A percentile compares a stretch with the other conserved stretches of the same genome.
Conservation (phyloP, 2,888 invertebrate genomes). For the Acrobasis suavella region DNA sequence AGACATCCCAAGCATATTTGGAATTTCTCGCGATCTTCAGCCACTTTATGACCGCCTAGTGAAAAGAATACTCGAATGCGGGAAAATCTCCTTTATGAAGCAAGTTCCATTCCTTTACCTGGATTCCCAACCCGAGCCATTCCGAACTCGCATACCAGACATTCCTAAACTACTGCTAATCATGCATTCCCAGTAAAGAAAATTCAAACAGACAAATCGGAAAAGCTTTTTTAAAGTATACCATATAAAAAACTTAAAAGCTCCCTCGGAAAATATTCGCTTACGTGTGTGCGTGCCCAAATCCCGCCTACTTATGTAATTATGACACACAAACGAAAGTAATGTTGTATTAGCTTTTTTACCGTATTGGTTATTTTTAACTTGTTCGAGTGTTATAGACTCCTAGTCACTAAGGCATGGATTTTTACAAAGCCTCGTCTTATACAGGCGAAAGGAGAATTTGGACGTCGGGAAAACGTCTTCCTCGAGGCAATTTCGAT, state of each 20-base stretch:
- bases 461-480: not conserved
- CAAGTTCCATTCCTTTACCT: slow-evolving; percentile 41
- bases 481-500: not conserved
- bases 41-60: slow-evolving; percentile 62
- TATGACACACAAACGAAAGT: slow-evolving; percentile 35
- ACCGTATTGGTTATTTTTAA: slow-evolving; percentile 28
- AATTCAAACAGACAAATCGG: slow-evolving; percentile 77
- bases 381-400: slow-evolving; percentile 36
- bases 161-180: slow-evolving; percentile 54
- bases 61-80: slow-evolving; percentile 77
- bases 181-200: slow-evolving; percentile 66
- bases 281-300: slow-evolving; percentile 37
- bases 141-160: slow-evolving; percentile 53
- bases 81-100: slow-evolving; percentile 76
- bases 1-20: slow-evolving; percentile 41
- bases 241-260: slow-evolving; percentile 61
- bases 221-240: slow-evolving; percentile 73
- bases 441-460: slow-evolving; percentile 27
- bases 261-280: slow-evolving; percentile 34
- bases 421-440: slow-evolving; percentile 57
- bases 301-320: slow-evolving; percentile 41
- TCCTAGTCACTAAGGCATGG: slow-evolving; percentile 56
- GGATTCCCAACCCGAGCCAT: slow-evolving; percentile 35
- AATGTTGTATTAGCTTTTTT: slow-evolving; percentile 36
- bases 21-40: slow-evolving; percentile 49